Percentiles rank a stretch among this genome's conserved stretches.
Conservation (phyloP, 1,140 invertebrate genomes). For the Sitophilus oryzae region DNA sequence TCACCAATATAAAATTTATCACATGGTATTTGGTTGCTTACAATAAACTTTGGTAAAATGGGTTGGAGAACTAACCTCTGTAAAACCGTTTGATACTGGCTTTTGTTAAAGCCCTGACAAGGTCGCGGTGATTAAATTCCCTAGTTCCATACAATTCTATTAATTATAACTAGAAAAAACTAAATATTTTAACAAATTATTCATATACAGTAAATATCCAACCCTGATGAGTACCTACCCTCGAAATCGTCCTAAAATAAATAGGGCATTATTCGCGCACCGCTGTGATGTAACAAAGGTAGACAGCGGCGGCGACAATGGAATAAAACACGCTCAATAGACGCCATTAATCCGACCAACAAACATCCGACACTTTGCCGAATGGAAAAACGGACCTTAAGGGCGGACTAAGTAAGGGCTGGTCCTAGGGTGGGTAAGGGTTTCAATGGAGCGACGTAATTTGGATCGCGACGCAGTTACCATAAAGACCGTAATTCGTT, state of each 20-base stretch:
- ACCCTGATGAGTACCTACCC: no score
- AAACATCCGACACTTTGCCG: slow-evolving; percentile 40
- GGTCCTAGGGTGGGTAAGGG: neutral
- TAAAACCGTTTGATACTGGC: no score
- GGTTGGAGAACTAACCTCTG: no score
- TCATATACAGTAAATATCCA: no score
- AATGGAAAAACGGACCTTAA: slow-evolving; percentile 29
- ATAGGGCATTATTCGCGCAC: slow-evolving; percentile 42
- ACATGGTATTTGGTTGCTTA: no score
- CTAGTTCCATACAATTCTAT: no score
- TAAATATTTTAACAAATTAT: no score
- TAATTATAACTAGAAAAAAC: no score
- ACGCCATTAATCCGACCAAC: slow-evolving; percentile 41
- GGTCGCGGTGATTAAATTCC: no score
- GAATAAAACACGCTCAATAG: slow-evolving; percentile 45
- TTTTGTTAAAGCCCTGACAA: no score
- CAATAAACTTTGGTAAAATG: no score
- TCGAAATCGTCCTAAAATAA: slow-evolving; percentile 41
- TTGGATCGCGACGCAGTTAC: slow-evolving; percentile 34
- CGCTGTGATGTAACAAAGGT: slow-evolving; percentile 40
- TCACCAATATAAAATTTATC: no score
- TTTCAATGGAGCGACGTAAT: slow-evolving; percentile 34
- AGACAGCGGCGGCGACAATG: slow-evolving; percentile 43
- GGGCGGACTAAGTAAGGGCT: slow-evolving; percentile 14
- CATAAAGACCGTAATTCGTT: slow-evolving; percentile 38